phyloP scores from a whole-genome alignment of 2,888 invertebrate genomes.

The Pachymerium ferrugineum region DNA sequence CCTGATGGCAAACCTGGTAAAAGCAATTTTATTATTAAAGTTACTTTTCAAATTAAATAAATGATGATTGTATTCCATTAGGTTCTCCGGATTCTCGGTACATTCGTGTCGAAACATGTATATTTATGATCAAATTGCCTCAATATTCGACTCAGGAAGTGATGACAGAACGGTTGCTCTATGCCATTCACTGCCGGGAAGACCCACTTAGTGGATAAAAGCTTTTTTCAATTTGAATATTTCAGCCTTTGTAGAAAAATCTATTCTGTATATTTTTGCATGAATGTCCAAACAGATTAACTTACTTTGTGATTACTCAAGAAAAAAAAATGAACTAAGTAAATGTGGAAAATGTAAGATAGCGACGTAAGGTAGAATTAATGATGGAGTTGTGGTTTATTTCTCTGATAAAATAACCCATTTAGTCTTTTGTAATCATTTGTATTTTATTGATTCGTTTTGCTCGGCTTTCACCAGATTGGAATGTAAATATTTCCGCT shows the following conservation, averaged over 20 bases:
- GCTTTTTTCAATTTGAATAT: background rate
- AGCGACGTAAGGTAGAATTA: background rate
- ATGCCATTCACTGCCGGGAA: constrained; percentile 46
- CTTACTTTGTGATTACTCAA: background rate
- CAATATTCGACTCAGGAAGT: constrained; percentile 46
- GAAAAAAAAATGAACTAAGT: background rate
- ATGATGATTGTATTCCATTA: constrained; percentile 35
- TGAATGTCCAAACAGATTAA: too few species aligned
- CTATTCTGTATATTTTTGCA: constrained; percentile 15
- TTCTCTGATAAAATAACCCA: background rate
- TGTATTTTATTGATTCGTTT: too few species aligned
- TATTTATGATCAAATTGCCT: constrained; percentile 49
- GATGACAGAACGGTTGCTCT: constrained; percentile 45
- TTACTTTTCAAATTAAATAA: background rate
- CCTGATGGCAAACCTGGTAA: constrained; percentile 45
- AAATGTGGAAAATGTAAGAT: background rate
- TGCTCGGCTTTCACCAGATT: too few species aligned
- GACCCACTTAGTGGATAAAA: constrained; percentile 47
- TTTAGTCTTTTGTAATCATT: background rate
- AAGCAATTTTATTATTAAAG: background rate
- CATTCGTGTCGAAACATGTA: constrained; percentile 48
- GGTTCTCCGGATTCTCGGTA: constrained; percentile 44
- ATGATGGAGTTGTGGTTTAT: background rate
- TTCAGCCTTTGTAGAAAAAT: background rate
- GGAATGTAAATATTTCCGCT: too few species aligned